Conservation (phyloP, 2,113 vertebrate species). For the Larimichthys crocea region DNA sequence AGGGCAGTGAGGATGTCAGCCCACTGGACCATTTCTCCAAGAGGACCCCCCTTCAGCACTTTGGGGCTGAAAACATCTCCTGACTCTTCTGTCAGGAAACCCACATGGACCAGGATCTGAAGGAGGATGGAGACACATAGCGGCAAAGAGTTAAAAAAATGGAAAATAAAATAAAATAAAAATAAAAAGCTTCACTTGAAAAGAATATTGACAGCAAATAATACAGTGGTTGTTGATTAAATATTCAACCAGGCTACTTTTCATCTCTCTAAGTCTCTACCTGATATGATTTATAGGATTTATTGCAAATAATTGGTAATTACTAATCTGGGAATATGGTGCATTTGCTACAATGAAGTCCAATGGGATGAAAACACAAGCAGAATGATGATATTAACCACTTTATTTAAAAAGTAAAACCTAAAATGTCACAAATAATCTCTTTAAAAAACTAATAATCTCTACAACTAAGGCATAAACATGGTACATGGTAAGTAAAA, state of each 20-base stretch:
- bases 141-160: constrained; percentile 1
- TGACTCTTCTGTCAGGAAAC: constrained; percentile 96
- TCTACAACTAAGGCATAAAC: too few species aligned
- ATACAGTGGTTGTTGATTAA: not conserved
- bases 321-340: not conserved
- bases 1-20: constrained; percentile 95
- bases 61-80: constrained; percentile 97
- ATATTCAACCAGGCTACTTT: not conserved
- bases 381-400: not conserved
- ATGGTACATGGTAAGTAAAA: too few species aligned
- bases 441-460: too few species aligned
- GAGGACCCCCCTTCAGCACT: constrained; percentile 94
- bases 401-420: not conserved
- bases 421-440: too few species aligned
- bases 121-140: constrained; percentile 19
- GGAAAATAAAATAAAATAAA: not conserved
- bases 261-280: not conserved
- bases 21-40: constrained; percentile 99
- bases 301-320: not conserved
- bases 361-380: not conserved
- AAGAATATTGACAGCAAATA: not conserved
- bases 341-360: not conserved
- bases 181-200: not conserved
- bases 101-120: constrained; percentile 95
- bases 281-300: not conserved